phyloP scores from a whole-genome alignment of 37 sponge, comb jelly and placozoan genomes.

The Ianthella basta region DNA sequence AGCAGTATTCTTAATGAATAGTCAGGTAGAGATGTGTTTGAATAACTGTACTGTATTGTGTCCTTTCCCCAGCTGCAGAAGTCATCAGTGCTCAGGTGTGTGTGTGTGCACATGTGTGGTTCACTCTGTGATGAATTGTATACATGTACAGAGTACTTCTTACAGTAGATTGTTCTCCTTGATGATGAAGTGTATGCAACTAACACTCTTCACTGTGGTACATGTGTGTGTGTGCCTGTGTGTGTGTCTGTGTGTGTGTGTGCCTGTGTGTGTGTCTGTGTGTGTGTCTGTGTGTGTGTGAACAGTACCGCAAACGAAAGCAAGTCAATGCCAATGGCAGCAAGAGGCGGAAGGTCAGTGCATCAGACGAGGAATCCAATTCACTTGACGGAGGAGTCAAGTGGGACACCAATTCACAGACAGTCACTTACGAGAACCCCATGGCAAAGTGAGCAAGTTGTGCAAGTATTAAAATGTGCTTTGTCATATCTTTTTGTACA shows the following conservation, averaged over 20 bases:
- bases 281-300: background rate
- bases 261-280: background rate
- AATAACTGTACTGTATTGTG: too few species aligned
- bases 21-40: too few species aligned
- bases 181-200: background rate
- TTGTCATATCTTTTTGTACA: background rate
- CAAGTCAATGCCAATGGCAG: background rate
- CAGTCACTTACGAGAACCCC: conserved; percentile 30
- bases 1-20: too few species aligned
- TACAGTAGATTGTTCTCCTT: background rate
- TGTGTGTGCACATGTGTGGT: too few species aligned
- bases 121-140: too few species aligned
- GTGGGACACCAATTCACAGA: conserved; percentile 24
- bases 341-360: conserved; percentile 23
- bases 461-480: background rate
- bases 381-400: conserved; percentile 8
- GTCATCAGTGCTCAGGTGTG: too few species aligned
- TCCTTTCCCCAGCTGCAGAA: too few species aligned
- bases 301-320: background rate
- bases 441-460: conserved; percentile 5
- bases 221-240: background rate
- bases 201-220: too few species aligned
- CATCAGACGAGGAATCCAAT: conserved; percentile 17
- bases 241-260: background rate
- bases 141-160: too few species aligned